Evolutionary conservation across 2,113 vertebrate species (phyloP).

Genomic region (Laticauda colubrina): DNA sequence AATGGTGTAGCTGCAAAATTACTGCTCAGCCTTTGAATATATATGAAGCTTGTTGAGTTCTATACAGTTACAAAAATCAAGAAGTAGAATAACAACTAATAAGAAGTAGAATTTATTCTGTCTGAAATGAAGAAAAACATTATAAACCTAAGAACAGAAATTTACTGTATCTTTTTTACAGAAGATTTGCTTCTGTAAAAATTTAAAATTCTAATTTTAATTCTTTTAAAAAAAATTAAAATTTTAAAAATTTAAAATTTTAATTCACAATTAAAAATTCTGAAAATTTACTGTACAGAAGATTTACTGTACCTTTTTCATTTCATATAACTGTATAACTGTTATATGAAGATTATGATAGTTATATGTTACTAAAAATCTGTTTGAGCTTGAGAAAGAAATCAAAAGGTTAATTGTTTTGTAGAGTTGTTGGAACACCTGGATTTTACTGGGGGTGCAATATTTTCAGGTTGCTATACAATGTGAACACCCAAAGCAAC

Average conservation of each 20-base stretch:
- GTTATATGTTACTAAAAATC: not conserved
- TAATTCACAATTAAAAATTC: no score
- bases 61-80: conserved; percentile 37
- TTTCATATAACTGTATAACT: not conserved
- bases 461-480: not conserved
- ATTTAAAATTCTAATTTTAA: no score
- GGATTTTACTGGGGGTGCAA: not conserved
- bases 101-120: not conserved
- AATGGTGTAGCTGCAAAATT: conserved; percentile 45
- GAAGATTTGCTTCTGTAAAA: no score
- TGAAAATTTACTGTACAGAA: no score
- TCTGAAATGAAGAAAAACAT: not conserved
- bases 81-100: conserved; percentile 43
- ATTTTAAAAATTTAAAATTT: no score
- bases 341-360: not conserved
- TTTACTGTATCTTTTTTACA: not conserved
- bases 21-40: conserved; percentile 49
- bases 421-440: not conserved
- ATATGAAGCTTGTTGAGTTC: conserved; percentile 35
- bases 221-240: no score
- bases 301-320: conserved; percentile 2
- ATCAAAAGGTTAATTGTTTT: not conserved
- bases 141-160: not conserved
- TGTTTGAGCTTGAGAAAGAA: not conserved
- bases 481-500: not conserved